phyloP scores from a whole-genome alignment of 2,113 vertebrate genomes.

The Apus apus region DNA sequence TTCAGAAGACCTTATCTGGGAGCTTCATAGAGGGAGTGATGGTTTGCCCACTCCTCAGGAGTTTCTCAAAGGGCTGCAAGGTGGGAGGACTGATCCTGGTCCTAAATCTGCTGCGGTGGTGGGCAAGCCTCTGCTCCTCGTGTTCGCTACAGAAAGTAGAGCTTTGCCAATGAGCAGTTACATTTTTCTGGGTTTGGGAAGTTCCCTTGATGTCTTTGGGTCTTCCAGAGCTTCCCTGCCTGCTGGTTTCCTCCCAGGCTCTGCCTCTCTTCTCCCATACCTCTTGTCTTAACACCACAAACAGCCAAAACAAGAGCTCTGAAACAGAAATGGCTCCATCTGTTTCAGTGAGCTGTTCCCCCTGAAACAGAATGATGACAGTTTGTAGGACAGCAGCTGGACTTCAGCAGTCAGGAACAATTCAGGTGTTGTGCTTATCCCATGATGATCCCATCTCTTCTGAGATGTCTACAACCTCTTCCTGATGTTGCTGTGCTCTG shows the following conservation, averaged over 20 bases:
- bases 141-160: fast-evolving
- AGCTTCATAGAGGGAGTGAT: neutral
- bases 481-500: neutral
- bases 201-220: neutral
- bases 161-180: neutral
- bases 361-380: neutral
- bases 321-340: neutral
- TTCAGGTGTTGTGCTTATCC: neutral
- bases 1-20: neutral
- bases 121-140: fast-evolving
- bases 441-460: neutral
- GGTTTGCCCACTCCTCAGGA: neutral
- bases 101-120: neutral
- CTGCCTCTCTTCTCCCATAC: neutral
- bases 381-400: neutral
- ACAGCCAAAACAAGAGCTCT: neutral
- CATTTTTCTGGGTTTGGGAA: fast-evolving
- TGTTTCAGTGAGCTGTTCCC: neutral
- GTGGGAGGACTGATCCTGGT: neutral
- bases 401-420: neutral
- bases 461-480: neutral
- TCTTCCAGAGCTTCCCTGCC: neutral
- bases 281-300: neutral
- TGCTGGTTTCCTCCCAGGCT: neutral
- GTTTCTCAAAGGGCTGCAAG: neutral